Evolutionary conservation across 2,797 vertebrate genomes (phyloP), one percentile per base, ranked within the genome.

Genomic region (Diglossa cyanea): DNA sequence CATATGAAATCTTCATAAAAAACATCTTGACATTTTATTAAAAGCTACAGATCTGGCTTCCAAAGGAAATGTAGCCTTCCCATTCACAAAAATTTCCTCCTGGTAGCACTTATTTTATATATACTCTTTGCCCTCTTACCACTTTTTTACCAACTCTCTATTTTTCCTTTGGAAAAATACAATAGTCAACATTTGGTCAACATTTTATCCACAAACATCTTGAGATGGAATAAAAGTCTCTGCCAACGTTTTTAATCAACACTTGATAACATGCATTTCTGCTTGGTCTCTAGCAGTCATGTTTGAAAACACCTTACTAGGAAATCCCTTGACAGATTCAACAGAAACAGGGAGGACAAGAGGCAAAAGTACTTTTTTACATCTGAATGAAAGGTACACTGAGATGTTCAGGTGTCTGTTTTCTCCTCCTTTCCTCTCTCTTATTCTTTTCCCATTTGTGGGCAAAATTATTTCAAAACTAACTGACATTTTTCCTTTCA

Each of bases 1-100:
- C 95, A 90, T 76, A 83, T 37, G 73, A 93, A 94, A 96, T 97
- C 89, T 93, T 88, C 66, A 84, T 84, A 79, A 93, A 95, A 94
- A 77, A 54, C 5, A 48, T 70, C 71, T 86, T 6, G 1, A 66
- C 79, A 45, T 88, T 93, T 93, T 91, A 96, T 94, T 96, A 76
- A 91, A 86, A 93, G 60, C 12, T 81, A 39, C 48, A 55, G 30
- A 47, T 53, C 37, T 67, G 44, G 25, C 44, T 91, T 91, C 10
- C 7, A 60, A 92, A 91, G 51, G n/a, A 67, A 88, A 68, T 24
- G 17, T 45, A 75, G 7, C n/a, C 54, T 66, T 13, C 12, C 48
- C 73, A 73, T 90, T 96, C 91, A 93, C 39, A 91, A 91, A 80
- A 76, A 39, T 45, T 66, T 86, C 55, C 70, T 93, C n/a, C 55